Conservation (phyloP, 92 coral and sea anemone genomes). For the Paramuricea clavata region DNA sequence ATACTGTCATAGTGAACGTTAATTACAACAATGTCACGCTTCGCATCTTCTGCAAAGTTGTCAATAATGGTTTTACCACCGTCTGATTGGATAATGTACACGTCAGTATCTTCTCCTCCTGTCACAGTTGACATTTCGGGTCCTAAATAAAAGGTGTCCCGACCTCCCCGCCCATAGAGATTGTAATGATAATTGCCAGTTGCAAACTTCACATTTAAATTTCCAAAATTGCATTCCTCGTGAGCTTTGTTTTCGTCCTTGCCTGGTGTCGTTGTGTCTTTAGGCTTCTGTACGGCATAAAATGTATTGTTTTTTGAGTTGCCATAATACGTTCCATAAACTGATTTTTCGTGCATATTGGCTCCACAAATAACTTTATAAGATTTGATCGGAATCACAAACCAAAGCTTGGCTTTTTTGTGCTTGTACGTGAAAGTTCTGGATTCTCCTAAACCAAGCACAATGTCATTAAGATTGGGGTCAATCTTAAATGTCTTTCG, state of each 20-base stretch:
- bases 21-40: slow-evolving; percentile 62
- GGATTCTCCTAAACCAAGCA: slow-evolving; percentile 56
- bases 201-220: slow-evolving; percentile 11
- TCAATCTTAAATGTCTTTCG: slow-evolving; percentile 34
- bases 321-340: slow-evolving; percentile 51
- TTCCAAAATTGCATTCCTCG: slow-evolving; percentile 26
- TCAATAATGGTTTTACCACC: slow-evolving; percentile 70
- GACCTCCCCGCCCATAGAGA: slow-evolving; percentile 72
- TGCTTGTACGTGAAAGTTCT: slow-evolving; percentile 47
- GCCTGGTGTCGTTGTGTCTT: neutral
- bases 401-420: slow-evolving; percentile 66
- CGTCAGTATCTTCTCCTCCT: slow-evolving; percentile 65
- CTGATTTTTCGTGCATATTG: neutral
- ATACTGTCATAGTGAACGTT: slow-evolving; percentile 49
- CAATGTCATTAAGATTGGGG: slow-evolving; percentile 16
- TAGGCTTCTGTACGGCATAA: slow-evolving; percentile 39
- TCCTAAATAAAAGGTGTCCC: slow-evolving; percentile 69
- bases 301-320: slow-evolving; percentile 46
- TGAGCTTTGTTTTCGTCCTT: neutral
- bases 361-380: slow-evolving; percentile 55
- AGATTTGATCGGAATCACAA: slow-evolving; percentile 53
- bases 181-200: slow-evolving; percentile 70
- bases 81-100: slow-evolving; percentile 64
- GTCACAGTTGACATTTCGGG: slow-evolving; percentile 61
- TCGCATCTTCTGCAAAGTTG: slow-evolving; percentile 68